Evolutionary conservation across 2,113 vertebrate genomes (phyloP).

Genomic region (Malurus elegans): DNA sequence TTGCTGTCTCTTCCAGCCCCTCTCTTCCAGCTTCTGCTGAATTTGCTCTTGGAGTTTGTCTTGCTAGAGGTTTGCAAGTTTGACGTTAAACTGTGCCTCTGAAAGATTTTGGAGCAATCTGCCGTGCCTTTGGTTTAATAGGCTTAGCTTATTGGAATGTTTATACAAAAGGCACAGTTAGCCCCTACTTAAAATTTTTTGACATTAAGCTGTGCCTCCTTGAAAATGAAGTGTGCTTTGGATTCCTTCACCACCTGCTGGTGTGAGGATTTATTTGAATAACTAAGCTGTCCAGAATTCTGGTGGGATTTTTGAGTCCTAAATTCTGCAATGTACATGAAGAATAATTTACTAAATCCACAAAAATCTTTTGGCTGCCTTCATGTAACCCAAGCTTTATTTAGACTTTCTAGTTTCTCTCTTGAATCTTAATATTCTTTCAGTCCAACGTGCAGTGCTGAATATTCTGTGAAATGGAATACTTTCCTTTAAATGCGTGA

Average conservation of each 20-base stretch:
- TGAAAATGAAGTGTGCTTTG: background rate
- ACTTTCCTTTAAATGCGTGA: background rate
- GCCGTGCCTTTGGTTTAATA: background rate
- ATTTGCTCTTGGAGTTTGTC: background rate
- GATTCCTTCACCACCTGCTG: constrained; percentile 31
- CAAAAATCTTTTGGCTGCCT: background rate
- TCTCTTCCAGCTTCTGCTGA: background rate
- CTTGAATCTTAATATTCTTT: background rate
- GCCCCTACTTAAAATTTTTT: background rate
- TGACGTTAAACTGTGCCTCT: background rate
- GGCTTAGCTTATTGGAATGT: background rate
- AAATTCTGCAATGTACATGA: background rate
- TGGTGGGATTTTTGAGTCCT: constrained; percentile 1
- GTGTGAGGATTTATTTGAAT: constrained; percentile 34
- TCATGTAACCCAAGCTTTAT: background rate
- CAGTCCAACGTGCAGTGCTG: background rate
- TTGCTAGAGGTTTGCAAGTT: background rate
- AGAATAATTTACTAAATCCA: constrained; percentile 18
- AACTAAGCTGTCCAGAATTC: constrained; percentile 32
- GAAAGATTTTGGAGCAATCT: background rate
- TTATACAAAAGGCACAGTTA: background rate
- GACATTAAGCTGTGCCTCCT: background rate
- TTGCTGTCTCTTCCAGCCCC: background rate
- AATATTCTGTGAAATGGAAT: background rate
- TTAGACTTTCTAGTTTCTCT: background rate